phyloP scores from a whole-genome alignment of 2,888 invertebrate genomes.

The Linhomoeus sp. region DNA sequence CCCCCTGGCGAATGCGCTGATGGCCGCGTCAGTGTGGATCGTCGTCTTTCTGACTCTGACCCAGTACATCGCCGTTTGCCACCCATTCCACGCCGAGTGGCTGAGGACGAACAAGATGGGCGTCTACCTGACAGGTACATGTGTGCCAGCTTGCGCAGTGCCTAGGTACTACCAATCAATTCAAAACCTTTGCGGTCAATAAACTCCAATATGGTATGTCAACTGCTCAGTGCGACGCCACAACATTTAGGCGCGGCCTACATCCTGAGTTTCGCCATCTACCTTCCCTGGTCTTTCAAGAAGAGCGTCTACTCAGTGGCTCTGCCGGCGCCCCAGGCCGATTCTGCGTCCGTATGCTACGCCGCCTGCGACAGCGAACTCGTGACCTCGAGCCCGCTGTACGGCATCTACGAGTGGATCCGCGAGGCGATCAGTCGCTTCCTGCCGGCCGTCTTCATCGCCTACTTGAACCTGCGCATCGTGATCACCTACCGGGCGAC shows the following conservation, averaged over 20 bases:
- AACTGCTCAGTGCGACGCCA: too few species aligned
- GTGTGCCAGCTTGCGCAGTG: too few species aligned
- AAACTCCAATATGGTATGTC: too few species aligned
- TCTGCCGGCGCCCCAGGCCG: constrained; percentile 5
- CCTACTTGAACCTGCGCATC: constrained; percentile 33
- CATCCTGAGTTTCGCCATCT: constrained; percentile 20
- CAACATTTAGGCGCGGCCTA: constrained; percentile 10
- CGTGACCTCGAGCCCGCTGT: constrained; percentile 13
- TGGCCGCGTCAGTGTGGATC: constrained; percentile 36
- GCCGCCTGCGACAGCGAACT: constrained; percentile 19
- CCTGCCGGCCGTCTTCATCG: constrained; percentile 33
- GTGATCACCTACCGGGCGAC: constrained; percentile 33
- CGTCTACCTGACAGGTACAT: not conserved
- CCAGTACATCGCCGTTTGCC: constrained; percentile 35
- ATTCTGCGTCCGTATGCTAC: constrained; percentile 13
- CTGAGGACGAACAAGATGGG: not conserved
- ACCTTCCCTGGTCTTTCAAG: constrained; percentile 24
- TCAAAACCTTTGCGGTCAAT: too few species aligned
- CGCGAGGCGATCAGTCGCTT: constrained; percentile 30
- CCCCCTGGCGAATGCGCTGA: constrained; percentile 34
- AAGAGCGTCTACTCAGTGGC: constrained; percentile 16
- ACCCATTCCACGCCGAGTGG: constrained; percentile 14
- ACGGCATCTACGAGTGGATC: constrained; percentile 8
- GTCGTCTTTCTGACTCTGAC: constrained; percentile 36
- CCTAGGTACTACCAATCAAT: too few species aligned